Percentiles rank a stretch among this genome's conserved stretches.
These are phyloP conservation scores for Erithacus rubecula DNA, from an alignment of 2,797 vertebrate genomes.

Conservation along the genomic window DNA sequence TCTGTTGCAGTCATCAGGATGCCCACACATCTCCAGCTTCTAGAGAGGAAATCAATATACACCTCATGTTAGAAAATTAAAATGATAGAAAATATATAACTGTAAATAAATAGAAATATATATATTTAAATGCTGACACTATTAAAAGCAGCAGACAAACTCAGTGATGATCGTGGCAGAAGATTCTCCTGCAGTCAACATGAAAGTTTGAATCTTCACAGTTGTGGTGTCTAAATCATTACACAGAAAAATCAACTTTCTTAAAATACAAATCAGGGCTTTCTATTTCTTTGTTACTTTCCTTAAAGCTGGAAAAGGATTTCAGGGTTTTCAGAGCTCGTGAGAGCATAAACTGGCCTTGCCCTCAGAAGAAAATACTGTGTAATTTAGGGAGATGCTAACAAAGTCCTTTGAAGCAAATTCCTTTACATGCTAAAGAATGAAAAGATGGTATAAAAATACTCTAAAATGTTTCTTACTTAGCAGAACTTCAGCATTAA, in stretches of 20 bases:
- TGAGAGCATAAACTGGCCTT: neutral
- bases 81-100: no score
- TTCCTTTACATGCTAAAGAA: neutral
- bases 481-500: neutral
- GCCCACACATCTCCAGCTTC: neutral
- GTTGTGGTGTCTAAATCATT: conserved; percentile 45
- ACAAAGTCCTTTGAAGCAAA: neutral
- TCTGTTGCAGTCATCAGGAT: neutral
- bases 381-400: neutral
- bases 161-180: neutral
- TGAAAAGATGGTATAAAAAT: neutral
- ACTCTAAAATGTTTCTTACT: neutral
- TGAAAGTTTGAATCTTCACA: conserved; percentile 41
- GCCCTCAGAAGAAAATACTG: neutral
- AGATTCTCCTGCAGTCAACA: neutral
- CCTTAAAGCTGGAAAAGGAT: neutral
- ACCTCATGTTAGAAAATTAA: neutral
- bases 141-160: neutral
- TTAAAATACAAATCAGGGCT: neutral
- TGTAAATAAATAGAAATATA: no score
- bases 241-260: conserved; percentile 18
- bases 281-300: neutral
- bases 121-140: neutral
- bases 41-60: neutral
- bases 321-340: neutral